These are phyloP conservation scores for Oplegnathus fasciatus DNA, from an alignment of 2,113 vertebrate species.

Conservation along the genomic window DNA sequence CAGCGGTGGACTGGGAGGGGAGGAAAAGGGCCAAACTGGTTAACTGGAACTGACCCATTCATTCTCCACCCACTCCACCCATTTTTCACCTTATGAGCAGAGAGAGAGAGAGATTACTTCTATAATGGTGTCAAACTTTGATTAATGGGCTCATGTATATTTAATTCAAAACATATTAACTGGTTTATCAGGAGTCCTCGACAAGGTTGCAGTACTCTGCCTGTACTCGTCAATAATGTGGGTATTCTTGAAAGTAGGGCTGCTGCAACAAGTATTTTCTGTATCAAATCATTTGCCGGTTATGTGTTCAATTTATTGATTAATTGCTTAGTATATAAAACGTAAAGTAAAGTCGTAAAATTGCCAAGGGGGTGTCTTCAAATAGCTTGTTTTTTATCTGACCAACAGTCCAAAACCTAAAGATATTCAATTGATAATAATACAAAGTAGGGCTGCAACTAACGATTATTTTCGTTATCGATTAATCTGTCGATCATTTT, in stretches of 20 bases:
- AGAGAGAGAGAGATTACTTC: not conserved
- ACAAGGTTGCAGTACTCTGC: too few relatives aligned
- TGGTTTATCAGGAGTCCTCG: not conserved
- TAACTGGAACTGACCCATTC: slow-evolving; percentile 23
- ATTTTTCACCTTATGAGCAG: not conserved
- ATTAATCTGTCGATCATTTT: too few relatives aligned
- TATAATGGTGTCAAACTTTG: not conserved
- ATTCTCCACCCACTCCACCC: not conserved
- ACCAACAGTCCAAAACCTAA: not conserved
- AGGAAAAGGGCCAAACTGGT: slow-evolving; percentile 6
- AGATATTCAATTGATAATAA: not conserved
- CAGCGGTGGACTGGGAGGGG: not conserved
- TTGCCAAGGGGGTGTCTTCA: not conserved
- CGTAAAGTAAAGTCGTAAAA: not conserved
- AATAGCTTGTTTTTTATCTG: not conserved
- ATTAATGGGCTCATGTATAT: not conserved
- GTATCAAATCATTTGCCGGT: not conserved
- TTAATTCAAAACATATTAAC: not conserved
- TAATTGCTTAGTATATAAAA: too few relatives aligned
- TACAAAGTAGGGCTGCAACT: too few relatives aligned
- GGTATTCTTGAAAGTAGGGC: not conserved
- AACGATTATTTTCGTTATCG: too few relatives aligned
- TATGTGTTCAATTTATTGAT: not conserved
- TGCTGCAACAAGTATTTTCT: not conserved
- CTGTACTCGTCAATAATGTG: not conserved